Base-by-base conservation (phyloP, 2,113 vertebrate species). In the Sinocyclocheilus rhinocerous region DNA sequence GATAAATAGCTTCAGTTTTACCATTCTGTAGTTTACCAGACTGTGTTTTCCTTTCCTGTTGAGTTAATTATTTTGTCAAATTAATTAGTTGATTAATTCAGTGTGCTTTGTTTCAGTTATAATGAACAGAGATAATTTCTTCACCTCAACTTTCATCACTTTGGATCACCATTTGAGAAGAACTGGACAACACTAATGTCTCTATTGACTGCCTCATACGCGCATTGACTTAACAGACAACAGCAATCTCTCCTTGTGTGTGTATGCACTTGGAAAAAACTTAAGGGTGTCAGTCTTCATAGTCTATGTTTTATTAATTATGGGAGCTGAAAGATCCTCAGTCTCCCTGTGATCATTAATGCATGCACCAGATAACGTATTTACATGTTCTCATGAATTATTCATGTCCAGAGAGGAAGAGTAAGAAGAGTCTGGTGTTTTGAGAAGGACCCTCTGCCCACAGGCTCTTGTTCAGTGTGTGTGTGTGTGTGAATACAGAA, bases 311-410 rank as follows among this genome's bases (percentile, higher is more conserved):
- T 94, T 94, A 95, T 94, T 94, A 95, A 95, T 94, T 93, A 91
- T 90, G 87, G 88, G 80, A 88, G 91, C 92, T 90, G 92, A 90
- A 86, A 90, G 91, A 89, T 89, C 82, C 90, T 75, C 84, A 91
- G 89, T 89, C 92, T 93, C 91, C 89, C 88, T 84, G 50, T 93
- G 92, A 93, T 94, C 92, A 94, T 94, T 94, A 94, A 94, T 94
- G 92, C 92, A 94, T 94, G 92, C 76, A 76, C 79, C 76, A 90
- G 90, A 93, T 92, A 95, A 93, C 89, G 89, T 94, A 94, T 95
- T 94, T 93, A 94, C 94, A 94, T 94, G 95, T 94, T 91, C 89
- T 91, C 88, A 92, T 95, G 88, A 87, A 92, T 94, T 90, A 94
- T 94, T 90, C 91, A 94, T 93, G 90, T 0, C 0, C 42, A 22